Percentiles rank a stretch among this genome's conserved stretches.
Evolutionary conservation across 2,113 vertebrate genomes (phyloP).

Genomic region (Nestor notabilis): DNA sequence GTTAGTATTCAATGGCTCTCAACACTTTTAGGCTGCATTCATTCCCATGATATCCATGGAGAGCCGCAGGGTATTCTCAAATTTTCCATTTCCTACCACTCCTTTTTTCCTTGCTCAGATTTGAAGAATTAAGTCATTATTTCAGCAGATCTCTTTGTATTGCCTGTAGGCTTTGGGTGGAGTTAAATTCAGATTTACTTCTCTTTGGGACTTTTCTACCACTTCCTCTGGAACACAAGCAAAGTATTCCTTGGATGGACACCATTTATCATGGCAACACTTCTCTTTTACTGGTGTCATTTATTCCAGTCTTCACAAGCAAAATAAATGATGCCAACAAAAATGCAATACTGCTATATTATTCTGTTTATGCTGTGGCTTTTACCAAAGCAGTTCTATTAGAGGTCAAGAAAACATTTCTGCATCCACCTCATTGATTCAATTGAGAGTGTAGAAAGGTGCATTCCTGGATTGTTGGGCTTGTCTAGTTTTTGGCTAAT

Average conservation of each 20-base stretch:
- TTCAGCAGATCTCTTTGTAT: not conserved
- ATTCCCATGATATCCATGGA: not conserved
- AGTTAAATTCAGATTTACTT: not conserved
- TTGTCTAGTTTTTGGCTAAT: not conserved
- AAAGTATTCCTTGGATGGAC: not conserved
- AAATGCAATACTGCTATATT: not conserved
- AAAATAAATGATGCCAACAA: not conserved
- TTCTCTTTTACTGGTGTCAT: not conserved
- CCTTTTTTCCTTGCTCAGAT: not conserved
- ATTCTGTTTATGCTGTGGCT: not conserved
- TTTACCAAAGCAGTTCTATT: not conserved
- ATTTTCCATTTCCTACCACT: not conserved
- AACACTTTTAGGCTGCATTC: not conserved
- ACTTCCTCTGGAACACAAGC: not conserved
- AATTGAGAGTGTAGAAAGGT: not conserved
- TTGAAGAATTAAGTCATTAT: not conserved
- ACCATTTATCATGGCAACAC: not conserved
- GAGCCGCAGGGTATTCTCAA: not conserved
- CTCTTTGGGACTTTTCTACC: not conserved
- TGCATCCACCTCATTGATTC: not conserved
- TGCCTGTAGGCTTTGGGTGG: not conserved
- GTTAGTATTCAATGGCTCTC: not conserved
- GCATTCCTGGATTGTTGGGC: not conserved
- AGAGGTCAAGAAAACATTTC: not conserved
- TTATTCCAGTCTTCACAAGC: not conserved